Evolutionary conservation across 1,140 invertebrate species (phyloP).

Genomic region (Eupeodes corollae): DNA sequence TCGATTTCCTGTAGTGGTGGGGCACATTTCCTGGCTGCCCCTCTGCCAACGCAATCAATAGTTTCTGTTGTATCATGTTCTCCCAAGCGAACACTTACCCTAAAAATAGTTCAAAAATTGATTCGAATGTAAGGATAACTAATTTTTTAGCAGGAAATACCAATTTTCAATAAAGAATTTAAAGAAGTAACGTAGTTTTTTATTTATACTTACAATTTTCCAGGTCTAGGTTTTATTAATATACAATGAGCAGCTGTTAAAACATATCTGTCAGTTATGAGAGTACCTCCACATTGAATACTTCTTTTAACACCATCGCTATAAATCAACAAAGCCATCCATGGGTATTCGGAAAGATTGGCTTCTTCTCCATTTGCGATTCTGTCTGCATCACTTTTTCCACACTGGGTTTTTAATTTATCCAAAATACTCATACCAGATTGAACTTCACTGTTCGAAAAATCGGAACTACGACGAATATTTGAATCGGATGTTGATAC

Average conservation of each 20-base stretch:
- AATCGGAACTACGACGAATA: no score
- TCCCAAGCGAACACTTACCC: conserved; percentile 46
- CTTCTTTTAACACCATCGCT: conserved; percentile 4
- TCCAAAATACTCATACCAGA: no score
- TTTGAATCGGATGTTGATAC: no score
- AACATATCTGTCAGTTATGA: conserved; percentile 40
- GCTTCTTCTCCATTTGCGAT: conserved; percentile 31
- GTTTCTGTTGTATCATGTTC: conserved; percentile 46
- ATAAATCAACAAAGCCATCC: conserved; percentile 42
- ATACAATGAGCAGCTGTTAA: conserved; percentile 53
- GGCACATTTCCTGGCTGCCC: conserved; percentile 27
- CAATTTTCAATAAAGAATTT: no score
- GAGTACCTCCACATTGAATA: conserved; percentile 36
- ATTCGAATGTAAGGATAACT: no score
- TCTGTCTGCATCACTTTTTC: conserved; percentile 15
- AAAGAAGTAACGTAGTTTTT: no score
- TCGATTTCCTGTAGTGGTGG: conserved; percentile 42
- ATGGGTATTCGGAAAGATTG: conserved; percentile 39
- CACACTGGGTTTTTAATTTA: no score
- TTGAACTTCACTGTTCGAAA: no score
- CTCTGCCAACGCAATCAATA: conserved; percentile 41
- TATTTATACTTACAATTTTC: conserved; percentile 16
- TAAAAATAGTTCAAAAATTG: no score
- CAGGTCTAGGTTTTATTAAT: no score
- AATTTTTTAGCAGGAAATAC: no score